Evolutionary conservation across 2,888 invertebrate genomes (phyloP).

Genomic region (Papilio demoleus): DNA sequence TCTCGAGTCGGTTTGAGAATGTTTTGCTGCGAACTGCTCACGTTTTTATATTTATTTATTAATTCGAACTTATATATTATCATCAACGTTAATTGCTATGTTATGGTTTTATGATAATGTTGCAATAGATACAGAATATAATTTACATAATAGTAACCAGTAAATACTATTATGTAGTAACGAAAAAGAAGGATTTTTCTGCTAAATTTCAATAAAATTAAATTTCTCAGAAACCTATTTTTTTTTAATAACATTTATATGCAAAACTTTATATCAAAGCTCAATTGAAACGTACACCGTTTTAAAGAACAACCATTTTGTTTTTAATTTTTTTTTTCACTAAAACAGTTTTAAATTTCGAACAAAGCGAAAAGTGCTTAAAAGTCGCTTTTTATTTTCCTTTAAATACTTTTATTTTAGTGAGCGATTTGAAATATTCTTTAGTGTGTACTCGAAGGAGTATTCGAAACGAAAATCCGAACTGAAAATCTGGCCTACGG

Average conservation of each 20-base stretch:
- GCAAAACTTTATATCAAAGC: not conserved
- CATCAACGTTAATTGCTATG: not conserved
- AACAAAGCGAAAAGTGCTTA: conserved; percentile 1
- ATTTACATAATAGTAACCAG: too few relatives aligned
- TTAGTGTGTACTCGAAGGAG: conserved; percentile 24
- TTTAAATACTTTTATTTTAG: conserved; percentile 13
- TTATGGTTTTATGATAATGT: too few relatives aligned
- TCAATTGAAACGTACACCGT: not conserved
- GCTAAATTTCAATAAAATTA: too few relatives aligned
- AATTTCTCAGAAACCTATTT: not conserved
- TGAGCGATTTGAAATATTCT: conserved; percentile 10
- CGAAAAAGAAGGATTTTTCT: too few relatives aligned
- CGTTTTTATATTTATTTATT: not conserved
- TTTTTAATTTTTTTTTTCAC: not conserved
- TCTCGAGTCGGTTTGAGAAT: conserved; percentile 19
- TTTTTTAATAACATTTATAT: not conserved
- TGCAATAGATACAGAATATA: too few relatives aligned
- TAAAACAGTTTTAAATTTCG: not conserved
- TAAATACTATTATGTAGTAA: too few relatives aligned
- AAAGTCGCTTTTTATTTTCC: not conserved
- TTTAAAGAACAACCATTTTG: not conserved
- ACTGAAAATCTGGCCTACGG: conserved; percentile 37
- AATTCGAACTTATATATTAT: not conserved
- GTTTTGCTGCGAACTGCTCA: not conserved
- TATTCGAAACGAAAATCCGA: conserved; percentile 21